Percentiles rank a stretch among this genome's conserved stretches.
Evolutionary conservation across 1,140 invertebrate species (phyloP).

Genomic region (Formica selysi): DNA sequence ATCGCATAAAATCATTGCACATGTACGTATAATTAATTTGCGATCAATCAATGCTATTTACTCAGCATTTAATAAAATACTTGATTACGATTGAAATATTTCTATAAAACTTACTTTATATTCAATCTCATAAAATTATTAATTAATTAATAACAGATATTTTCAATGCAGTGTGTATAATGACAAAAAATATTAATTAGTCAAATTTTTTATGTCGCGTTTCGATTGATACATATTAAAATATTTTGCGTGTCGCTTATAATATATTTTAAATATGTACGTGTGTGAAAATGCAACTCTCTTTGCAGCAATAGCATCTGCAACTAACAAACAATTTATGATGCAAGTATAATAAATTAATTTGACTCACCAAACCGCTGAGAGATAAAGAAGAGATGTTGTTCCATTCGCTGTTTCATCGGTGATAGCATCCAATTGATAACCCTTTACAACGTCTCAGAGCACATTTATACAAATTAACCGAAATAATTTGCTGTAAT

Average conservation of each 20-base stretch:
- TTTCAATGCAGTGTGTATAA: not conserved
- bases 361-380: constrained; percentile 1
- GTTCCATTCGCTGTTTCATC: not conserved
- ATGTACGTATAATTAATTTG: not conserved
- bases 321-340: not conserved
- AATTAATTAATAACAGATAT: not conserved
- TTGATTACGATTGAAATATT: not conserved
- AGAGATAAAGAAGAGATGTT: too few relatives aligned
- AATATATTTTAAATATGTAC: not conserved
- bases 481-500: not conserved
- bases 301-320: not conserved
- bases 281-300: not conserved
- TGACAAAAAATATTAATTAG: not conserved
- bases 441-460: not conserved
- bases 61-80: not conserved
- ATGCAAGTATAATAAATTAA: not conserved
- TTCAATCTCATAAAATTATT: not conserved
- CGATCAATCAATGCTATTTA: not conserved
- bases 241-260: not conserved
- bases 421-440: not conserved
- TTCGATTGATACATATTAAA: not conserved
- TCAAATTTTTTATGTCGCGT: not conserved
- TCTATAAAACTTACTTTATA: not conserved
- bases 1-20: not conserved
- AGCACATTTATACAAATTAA: not conserved